Base-by-base conservation (phyloP, 2,797 vertebrate species). In the Crocidura indochinensis region DNA sequence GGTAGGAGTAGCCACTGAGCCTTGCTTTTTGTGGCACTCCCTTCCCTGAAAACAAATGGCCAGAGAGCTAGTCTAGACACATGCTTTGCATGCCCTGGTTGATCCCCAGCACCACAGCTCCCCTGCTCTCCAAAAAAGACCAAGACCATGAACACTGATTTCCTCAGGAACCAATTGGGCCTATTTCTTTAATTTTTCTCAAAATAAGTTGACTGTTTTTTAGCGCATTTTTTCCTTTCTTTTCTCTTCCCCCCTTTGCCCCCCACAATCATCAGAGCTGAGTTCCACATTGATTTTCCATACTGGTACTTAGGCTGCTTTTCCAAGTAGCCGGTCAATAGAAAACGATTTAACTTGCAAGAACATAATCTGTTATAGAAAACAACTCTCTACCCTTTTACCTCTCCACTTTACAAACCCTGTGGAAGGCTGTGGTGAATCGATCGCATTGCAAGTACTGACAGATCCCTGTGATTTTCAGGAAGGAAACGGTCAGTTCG, bases 381-480 rank as follows among this genome's bases (percentile, higher is more conserved):
- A 82, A 86, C 38, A 67, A 73, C 7, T 56, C 51, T 44, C 64
- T 47, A 75, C n/a, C 67, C 7, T 67, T 75, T 77, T 3, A 82
- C 24, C 22, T 73, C 77, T 20, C 71, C 65, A 47, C 53, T 51
- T n/a, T 24, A 27, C 67, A 80, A 64, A 62, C 64, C 68, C 46
- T 29, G 26, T 49, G 60, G 84, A 78, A 76, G 47, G 65, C 87
- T 38, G 5, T 38, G 38, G 38, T 38, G 38, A 75, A 22, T 71
- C 81, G 65, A 0, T 73, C 69, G 20, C 49, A 31, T 56, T 27
- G 44, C 27, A 53, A 67, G 77, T 81, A 76, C 84, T 97, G 87
- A 97, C 75, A 74, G 51, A 31, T 60, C 67, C 53, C 88, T 93
- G 46, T 96, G 19, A 95, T 82, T 95, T 95, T 79, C 95, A 97